Evolutionary conservation across 1,140 invertebrate genomes (phyloP).

Genomic region (Bacillus rossius): DNA sequence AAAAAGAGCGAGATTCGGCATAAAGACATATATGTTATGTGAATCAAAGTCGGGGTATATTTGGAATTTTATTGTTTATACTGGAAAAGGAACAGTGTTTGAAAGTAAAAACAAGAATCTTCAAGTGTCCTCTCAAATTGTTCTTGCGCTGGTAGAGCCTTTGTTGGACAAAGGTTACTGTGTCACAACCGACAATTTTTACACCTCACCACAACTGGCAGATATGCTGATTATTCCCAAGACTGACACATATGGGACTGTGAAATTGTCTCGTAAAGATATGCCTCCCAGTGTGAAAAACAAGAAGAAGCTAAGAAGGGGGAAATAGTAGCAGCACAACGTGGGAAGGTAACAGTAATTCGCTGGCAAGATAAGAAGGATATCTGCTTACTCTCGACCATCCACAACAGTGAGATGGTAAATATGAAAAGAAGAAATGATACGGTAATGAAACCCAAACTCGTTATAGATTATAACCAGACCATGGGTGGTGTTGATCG

Average conservation of each 20-base stretch:
- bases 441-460: too few species aligned
- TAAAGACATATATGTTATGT: slow-evolving; percentile 14
- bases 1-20: slow-evolving; percentile 19
- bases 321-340: background rate
- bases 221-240: background rate
- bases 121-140: slow-evolving; percentile 2
- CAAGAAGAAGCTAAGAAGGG: background rate
- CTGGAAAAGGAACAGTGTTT: slow-evolving; percentile 6
- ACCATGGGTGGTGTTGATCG: too few species aligned
- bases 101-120: background rate
- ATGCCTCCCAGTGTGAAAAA: slow-evolving; percentile 3
- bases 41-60: slow-evolving; percentile 7
- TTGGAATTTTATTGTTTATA: background rate
- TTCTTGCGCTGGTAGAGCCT: slow-evolving; percentile 5
- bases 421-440: too few species aligned
- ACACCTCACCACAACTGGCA: slow-evolving; percentile 6
- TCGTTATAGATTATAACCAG: too few species aligned
- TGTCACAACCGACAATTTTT: slow-evolving; percentile 11
- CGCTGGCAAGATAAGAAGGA: background rate
- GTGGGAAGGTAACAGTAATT: background rate
- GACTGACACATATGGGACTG: slow-evolving; percentile 5
- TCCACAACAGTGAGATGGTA: too few species aligned
- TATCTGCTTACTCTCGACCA: too few species aligned
- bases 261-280: slow-evolving; percentile 2
- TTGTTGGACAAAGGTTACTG: slow-evolving; percentile 6